Evolutionary conservation across 1,140 invertebrate genomes (phyloP), one percentile per base, ranked within the genome.

Genomic region (Pseudobourletiella spinata): DNA sequence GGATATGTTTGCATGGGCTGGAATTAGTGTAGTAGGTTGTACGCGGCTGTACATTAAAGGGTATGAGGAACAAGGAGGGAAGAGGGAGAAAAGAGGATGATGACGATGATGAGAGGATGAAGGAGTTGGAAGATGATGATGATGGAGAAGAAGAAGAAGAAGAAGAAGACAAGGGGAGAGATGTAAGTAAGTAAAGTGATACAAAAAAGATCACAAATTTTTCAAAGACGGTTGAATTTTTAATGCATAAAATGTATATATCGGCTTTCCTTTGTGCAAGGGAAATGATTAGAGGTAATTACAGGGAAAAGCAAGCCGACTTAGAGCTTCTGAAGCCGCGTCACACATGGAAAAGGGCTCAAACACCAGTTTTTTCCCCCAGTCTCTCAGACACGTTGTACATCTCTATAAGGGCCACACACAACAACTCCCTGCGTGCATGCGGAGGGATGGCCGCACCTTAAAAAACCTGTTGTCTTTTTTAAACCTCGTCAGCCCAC

Each of bases 251-350:
- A 59, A 63, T 62, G 52, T 65, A 63, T 46, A 62, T 57, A 64
- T 67, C 65, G 68, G 65, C 65, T 63, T 70, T 67, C 57, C 65
- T 70, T 70, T 67, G 65, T 65, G 58, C 42, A 67, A 63, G 65
- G 65, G 65, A 67, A 70, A 70, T 70, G 68, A 70, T 70, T 70
- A 70, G 63, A 65, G 63, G 68, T 70, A 70, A 70, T 70, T 70
- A 70, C 68, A 70, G 68, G 68, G 65, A 65, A 70, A 70, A 65
- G 63, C 63, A 64, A 69, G 68, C 68, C 68, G 68, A 69, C 68
- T 62, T 65, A 59, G 65, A 70, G 68, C 65, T 67, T 70, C 65
- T 65, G 68, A 67, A 66, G 65, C 65, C 65, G 63, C 68, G 52
- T 67, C 65, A 70, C 64, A 67, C 68, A 69, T 69, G 54, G 61